Evolutionary conservation across 1,140 invertebrate genomes (phyloP).

Genomic region (Bactericera cockerelli): DNA sequence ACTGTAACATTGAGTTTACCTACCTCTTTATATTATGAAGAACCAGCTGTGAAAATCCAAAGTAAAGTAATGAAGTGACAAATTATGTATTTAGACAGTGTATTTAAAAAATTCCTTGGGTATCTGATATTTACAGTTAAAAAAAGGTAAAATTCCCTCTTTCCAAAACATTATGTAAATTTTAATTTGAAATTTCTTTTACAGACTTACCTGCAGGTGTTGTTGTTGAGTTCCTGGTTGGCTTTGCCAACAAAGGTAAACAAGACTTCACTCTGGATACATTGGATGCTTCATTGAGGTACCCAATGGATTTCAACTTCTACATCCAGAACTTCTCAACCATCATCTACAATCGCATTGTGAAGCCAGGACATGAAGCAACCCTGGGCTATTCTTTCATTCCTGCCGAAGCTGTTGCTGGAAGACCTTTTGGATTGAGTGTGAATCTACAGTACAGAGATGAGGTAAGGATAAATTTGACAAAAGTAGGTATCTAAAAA

Average conservation of each 20-base stretch:
- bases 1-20: too few relatives aligned
- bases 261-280: constrained; percentile 82
- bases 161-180: constrained; percentile 13
- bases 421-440: constrained; percentile 86
- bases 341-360: constrained; percentile 70
- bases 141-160: too few relatives aligned
- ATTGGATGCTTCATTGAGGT: constrained; percentile 93
- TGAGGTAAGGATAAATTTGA: constrained; percentile 34
- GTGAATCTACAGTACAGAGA: constrained; percentile 90
- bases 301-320: constrained; percentile 96
- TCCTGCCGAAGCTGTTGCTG: constrained; percentile 86
- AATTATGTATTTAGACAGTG: too few relatives aligned
- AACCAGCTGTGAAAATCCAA: too few relatives aligned
- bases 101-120: too few relatives aligned
- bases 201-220: constrained; percentile 81
- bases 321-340: constrained; percentile 97
- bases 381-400: constrained; percentile 91
- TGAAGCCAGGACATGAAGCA: constrained; percentile 81
- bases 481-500: too few relatives aligned
- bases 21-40: too few relatives aligned
- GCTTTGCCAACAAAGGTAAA: constrained; percentile 87
- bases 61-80: too few relatives aligned
- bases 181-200: too few relatives aligned
- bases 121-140: not conserved
- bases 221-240: constrained; percentile 87